These are phyloP conservation scores for Corticium candelabrum DNA, from an alignment of 37 sponge, comb jelly and placozoan genomes.

Conservation along the genomic window DNA sequence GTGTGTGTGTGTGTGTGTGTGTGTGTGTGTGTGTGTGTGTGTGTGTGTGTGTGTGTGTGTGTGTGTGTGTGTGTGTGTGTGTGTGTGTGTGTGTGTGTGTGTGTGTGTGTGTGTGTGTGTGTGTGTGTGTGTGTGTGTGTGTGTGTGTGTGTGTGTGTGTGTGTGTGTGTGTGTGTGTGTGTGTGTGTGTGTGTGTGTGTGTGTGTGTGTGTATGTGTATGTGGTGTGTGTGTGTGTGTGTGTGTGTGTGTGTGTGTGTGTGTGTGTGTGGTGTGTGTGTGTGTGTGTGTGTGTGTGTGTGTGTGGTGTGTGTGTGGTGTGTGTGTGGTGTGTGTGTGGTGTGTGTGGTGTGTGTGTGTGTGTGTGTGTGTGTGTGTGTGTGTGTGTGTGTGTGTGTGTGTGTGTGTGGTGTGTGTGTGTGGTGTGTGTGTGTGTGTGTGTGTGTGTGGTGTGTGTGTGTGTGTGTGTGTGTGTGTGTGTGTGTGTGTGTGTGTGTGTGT, in stretches of 20 bases:
- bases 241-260: slow-evolving; percentile 3
- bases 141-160: slow-evolving; percentile 5
- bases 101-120: slow-evolving; percentile 5
- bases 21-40: slow-evolving; percentile 22
- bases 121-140: slow-evolving; percentile 5
- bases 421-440: too few relatives aligned
- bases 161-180: slow-evolving; percentile 5
- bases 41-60: slow-evolving; percentile 14
- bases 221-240: slow-evolving; percentile 5
- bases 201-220: slow-evolving; percentile 5
- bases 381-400: slow-evolving; percentile 5
- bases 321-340: too few relatives aligned
- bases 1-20: slow-evolving; percentile 25
- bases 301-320: too few relatives aligned
- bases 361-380: slow-evolving; percentile 5
- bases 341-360: too few relatives aligned
- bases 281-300: too few relatives aligned
- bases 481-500: slow-evolving; percentile 5
- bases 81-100: slow-evolving; percentile 5
- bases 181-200: slow-evolving; percentile 5
- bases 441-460: too few relatives aligned
- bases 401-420: too few relatives aligned
- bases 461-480: slow-evolving; percentile 5
- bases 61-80: slow-evolving; percentile 17
- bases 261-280: too few relatives aligned